Evolutionary conservation across 2,888 invertebrate species (phyloP).

Genomic region (Drosophila planitibia): DNA sequence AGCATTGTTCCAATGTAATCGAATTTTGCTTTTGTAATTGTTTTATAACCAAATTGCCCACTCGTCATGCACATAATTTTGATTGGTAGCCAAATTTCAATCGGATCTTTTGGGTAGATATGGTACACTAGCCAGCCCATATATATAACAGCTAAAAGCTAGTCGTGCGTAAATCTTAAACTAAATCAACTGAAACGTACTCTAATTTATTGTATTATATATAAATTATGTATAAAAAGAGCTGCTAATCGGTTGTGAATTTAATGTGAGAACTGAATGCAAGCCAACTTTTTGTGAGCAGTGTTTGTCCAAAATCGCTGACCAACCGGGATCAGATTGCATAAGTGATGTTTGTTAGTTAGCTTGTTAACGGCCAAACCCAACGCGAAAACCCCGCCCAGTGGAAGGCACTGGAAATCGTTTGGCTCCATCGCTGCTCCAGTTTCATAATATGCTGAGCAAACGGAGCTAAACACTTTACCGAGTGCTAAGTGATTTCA

Average conservation of each 20-base stretch:
- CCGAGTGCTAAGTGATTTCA: slow-evolving; percentile 47
- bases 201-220: background rate
- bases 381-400: slow-evolving; percentile 9
- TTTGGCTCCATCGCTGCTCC: slow-evolving; percentile 29
- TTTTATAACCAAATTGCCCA: no score
- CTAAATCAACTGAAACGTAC: background rate
- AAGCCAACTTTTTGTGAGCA: slow-evolving; percentile 19
- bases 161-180: no score
- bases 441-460: slow-evolving; percentile 33
- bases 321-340: slow-evolving; percentile 15
- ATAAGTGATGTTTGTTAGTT: slow-evolving; percentile 19
- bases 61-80: background rate
- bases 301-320: background rate
- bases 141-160: no score
- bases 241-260: no score
- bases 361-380: slow-evolving; percentile 33
- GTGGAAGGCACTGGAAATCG: background rate
- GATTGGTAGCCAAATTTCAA: background rate
- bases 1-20: background rate
- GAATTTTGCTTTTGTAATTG: background rate
- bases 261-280: background rate
- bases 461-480: slow-evolving; percentile 33
- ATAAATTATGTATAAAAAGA: background rate
- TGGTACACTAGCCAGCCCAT: no score
- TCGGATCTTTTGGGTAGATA: background rate